Percentiles rank a stretch among this genome's conserved stretches.
Evolutionary conservation across 2,113 vertebrate species (phyloP).

Genomic region (Sterna hirundo): DNA sequence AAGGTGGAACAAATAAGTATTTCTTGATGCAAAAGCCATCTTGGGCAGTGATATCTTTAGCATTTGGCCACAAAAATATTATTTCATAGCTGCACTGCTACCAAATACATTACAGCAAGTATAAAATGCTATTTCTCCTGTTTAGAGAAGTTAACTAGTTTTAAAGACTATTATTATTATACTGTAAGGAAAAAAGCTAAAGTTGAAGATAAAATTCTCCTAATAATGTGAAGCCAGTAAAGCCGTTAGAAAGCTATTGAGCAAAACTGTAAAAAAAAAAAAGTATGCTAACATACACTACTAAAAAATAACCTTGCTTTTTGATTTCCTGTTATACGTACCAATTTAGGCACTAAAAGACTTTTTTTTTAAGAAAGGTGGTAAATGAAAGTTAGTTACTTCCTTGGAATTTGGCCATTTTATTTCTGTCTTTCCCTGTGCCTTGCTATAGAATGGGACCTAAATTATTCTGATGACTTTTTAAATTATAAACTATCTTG

Average conservation of each 20-base stretch:
- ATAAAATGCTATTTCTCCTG: not conserved
- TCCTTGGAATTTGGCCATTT: not conserved
- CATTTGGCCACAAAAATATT: not conserved
- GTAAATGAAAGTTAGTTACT: not conserved
- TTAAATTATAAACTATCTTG: not conserved
- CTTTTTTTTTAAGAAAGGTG: not conserved
- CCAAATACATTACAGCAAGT: not conserved
- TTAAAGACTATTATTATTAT: not conserved
- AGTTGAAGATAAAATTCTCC: not conserved
- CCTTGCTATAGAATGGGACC: not conserved
- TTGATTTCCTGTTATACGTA: not conserved
- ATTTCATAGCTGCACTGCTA: not conserved
- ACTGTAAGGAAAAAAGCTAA: not conserved
- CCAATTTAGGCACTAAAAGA: not conserved
- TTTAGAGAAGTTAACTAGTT: not conserved
- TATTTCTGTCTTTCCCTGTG: not conserved
- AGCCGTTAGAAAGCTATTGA: not conserved
- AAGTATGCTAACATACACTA: not conserved
- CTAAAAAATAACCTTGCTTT: not conserved
- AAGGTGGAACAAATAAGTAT: not conserved
- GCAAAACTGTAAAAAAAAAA: not conserved
- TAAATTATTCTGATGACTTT: not conserved
- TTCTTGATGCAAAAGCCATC: not conserved
- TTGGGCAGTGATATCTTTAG: not conserved
- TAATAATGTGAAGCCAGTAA: not conserved